These are phyloP conservation scores for Carduelis carduelis DNA, from an alignment of 2,797 vertebrate genomes.

Conservation along the genomic window DNA sequence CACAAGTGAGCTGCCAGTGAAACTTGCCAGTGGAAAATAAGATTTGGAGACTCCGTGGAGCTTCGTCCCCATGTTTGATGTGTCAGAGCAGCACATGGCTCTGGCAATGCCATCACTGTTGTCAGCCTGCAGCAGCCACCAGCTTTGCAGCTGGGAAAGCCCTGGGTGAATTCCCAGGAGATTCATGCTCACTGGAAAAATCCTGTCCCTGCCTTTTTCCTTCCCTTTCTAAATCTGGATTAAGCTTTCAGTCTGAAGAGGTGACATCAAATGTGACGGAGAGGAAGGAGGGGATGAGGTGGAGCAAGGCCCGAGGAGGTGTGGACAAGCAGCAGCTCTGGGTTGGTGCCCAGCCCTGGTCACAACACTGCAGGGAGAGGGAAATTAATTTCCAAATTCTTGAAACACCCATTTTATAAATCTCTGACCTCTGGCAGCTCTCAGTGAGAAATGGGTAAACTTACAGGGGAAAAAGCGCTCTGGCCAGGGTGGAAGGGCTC, in stretches of 20 bases:
- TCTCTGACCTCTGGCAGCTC: neutral
- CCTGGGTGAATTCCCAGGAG: neutral
- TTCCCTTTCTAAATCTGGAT: neutral
- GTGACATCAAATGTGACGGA: neutral
- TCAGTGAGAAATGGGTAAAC: neutral
- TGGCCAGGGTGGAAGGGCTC: neutral
- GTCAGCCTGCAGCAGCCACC: neutral
- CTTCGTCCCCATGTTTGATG: neutral
- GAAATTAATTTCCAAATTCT: neutral
- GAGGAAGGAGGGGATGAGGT: neutral
- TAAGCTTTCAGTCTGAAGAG: neutral
- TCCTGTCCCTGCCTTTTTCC: neutral
- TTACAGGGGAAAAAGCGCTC: neutral
- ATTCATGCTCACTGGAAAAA: neutral
- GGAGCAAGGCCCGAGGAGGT: neutral
- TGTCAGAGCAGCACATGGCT: neutral
- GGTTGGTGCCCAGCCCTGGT: neutral
- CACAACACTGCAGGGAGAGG: neutral
- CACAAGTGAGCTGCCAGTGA: neutral
- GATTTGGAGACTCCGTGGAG: neutral
- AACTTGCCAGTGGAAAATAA: neutral
- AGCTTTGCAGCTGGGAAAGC: neutral
- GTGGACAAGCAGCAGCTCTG: accelerated
- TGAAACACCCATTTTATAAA: neutral
- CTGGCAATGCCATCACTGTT: neutral